Evolutionary conservation across 2,797 vertebrate genomes (phyloP), one percentile per base, ranked within the genome.

Genomic region (Malurus splendens): DNA sequence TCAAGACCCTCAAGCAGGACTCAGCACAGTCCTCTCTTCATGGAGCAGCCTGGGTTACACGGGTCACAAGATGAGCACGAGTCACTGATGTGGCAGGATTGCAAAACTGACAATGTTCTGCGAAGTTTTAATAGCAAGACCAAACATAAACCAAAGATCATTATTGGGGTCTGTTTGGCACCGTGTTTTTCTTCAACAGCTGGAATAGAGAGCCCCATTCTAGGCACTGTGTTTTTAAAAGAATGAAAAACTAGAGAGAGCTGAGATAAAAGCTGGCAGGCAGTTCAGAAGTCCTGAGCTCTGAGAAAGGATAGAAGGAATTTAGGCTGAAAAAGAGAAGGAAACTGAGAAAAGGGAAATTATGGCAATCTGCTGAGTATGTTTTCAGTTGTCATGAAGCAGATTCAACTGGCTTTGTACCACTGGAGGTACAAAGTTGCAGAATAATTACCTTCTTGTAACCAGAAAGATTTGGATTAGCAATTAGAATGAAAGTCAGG

Each of bases 231-330:
- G 25, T 62, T 82, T 75, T 76, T n/a, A 36, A 76, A 86, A 76
- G 14, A 57, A 16, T 25, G 23, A 70, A 85, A 83, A 90, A 7
- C 23, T 50, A 13, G 7, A 62, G 33, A 75, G 14, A 62, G 8
- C 22, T 55, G 60, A 91, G 33, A 52, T 56, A 45, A 79, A 66
- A 76, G 33, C 24, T 73, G 41, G 52, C 19, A 67, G 66, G 23
- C 25, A 41, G 18, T 57, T 80, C 51, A 87, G 83, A 84, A 92
- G 78, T 38, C 19, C 10, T 75, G 64, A 72, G 41, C 18, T 66
- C 13, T 59, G 55, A 73, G 48, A 59, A 82, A 82, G 15, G 14
- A 48, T 18, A 82, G 44, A 75, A 86, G n/a, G n/a, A 91, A 81
- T 62, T 56, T 38, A 65, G n/a, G 38, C 39, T 57, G 55, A 51